These are phyloP conservation scores for Neolamprologus brichardi DNA, from an alignment of 2,113 vertebrate species.

Conservation along the genomic window DNA sequence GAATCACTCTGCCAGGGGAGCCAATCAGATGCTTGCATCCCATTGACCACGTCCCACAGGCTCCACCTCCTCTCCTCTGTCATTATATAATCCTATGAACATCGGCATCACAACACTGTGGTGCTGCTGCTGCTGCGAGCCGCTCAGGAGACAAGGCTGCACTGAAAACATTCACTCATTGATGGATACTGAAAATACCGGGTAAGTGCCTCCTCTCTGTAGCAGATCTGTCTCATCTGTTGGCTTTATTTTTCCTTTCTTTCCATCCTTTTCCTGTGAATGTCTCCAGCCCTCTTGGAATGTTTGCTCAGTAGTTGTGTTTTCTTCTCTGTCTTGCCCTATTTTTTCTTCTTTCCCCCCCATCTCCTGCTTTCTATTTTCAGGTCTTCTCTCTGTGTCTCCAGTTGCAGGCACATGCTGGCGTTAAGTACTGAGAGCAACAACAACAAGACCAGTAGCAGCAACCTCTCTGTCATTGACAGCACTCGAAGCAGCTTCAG, in stretches of 20 bases:
- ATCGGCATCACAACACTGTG: background rate
- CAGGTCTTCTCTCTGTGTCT: background rate
- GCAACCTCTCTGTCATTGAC: background rate
- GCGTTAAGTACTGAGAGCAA: slow-evolving; percentile 18
- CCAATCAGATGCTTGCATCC: slow-evolving; percentile 27
- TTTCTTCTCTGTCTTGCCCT: background rate
- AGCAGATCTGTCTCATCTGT: background rate
- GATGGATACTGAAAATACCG: background rate
- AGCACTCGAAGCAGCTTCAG: slow-evolving; percentile 1
- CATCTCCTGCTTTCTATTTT: background rate
- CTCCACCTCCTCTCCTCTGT: slow-evolving; percentile 35
- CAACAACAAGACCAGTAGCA: background rate
- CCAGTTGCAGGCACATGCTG: slow-evolving; percentile 40
- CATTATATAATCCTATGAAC: slow-evolving; percentile 45
- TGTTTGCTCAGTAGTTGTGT: background rate
- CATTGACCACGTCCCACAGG: background rate
- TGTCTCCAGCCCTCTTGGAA: background rate
- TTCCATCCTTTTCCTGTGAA: background rate
- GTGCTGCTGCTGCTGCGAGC: background rate
- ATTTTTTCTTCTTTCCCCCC: background rate
- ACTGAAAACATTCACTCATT: background rate
- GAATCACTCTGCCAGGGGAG: background rate
- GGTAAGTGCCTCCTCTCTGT: slow-evolving; percentile 27
- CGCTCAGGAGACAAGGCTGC: slow-evolving; percentile 1
- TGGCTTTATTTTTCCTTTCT: background rate